phyloP scores from a whole-genome alignment of 2,888 invertebrate genomes.

The Rugalucina vietnamica region DNA sequence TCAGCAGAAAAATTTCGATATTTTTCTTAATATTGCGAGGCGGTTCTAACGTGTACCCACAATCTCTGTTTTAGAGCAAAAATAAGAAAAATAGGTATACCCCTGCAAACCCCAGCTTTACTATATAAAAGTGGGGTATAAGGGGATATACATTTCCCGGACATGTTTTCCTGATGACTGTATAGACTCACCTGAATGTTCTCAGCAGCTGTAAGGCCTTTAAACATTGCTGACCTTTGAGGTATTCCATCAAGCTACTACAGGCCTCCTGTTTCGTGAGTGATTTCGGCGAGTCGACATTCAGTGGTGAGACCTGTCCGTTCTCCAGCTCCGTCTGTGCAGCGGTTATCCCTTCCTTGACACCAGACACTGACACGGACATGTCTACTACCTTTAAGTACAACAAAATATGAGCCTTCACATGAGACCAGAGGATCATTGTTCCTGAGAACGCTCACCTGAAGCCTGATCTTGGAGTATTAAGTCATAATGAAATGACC shows the following conservation, averaged over 20 bases:
- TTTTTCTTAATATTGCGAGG: no score
- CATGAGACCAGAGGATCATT: no score
- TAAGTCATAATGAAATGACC: no score
- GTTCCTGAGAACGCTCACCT: no score
- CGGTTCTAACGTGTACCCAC: not conserved
- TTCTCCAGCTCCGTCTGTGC: conserved; percentile 82
- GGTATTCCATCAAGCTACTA: conserved; percentile 85
- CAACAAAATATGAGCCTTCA: not conserved
- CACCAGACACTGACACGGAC: conserved; percentile 80
- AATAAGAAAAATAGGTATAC: not conserved
- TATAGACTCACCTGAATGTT: conserved; percentile 77
- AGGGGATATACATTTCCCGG: no score
- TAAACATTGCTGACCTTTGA: conserved; percentile 88
- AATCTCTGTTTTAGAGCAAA: not conserved
- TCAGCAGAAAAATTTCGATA: no score
- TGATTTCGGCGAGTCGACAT: conserved; percentile 78
- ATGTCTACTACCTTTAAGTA: conserved; percentile 80
- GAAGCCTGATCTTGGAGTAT: no score
- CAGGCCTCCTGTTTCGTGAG: conserved; percentile 81
- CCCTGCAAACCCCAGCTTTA: no score
- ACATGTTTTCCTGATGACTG: no score
- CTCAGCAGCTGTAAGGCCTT: conserved; percentile 88
- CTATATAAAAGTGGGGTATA: no score
- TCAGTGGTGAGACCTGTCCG: conserved; percentile 78
- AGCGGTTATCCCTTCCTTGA: conserved; percentile 80